A percentile compares a stretch with the other conserved stretches of the same genome.
phyloP scores from a whole-genome alignment of 2,797 vertebrate genomes.

The Kryptopterus vitreolus region DNA sequence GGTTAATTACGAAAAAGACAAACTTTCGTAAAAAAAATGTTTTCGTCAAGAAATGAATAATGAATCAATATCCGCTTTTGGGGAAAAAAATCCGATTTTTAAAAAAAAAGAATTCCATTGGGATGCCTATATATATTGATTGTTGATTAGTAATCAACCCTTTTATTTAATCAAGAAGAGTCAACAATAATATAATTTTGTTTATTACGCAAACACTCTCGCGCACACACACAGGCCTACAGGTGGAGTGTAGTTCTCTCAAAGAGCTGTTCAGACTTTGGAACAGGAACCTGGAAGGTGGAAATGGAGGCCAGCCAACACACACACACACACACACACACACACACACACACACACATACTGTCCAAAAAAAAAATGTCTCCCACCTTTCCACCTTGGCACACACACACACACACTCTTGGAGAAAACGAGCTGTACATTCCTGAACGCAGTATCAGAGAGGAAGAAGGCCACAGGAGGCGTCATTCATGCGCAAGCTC shows the following conservation, averaged over 20 bases:
- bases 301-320: conserved; percentile 46
- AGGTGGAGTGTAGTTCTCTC: conserved; percentile 35
- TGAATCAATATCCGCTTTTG: neutral
- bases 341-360: neutral
- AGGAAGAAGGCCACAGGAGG: conserved; percentile 43
- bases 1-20: no score
- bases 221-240: conserved; percentile 16
- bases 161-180: neutral
- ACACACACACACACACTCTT: conserved; percentile 15
- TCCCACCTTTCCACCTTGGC: neutral
- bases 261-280: conserved; percentile 37
- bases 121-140: no score
- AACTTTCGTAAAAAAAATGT: neutral
- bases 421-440: conserved; percentile 37
- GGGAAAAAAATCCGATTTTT: neutral
- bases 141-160: neutral
- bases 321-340: conserved; percentile 17
- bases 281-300: conserved; percentile 42
- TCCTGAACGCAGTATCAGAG: conserved; percentile 39
- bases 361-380: conserved; percentile 25
- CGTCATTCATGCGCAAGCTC: conserved; percentile 26
- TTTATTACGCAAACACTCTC: neutral
- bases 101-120: no score
- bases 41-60: no score
- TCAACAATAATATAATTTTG: neutral